phyloP scores from a whole-genome alignment of 2,113 vertebrate genomes.

The Rhipidura dahli region DNA sequence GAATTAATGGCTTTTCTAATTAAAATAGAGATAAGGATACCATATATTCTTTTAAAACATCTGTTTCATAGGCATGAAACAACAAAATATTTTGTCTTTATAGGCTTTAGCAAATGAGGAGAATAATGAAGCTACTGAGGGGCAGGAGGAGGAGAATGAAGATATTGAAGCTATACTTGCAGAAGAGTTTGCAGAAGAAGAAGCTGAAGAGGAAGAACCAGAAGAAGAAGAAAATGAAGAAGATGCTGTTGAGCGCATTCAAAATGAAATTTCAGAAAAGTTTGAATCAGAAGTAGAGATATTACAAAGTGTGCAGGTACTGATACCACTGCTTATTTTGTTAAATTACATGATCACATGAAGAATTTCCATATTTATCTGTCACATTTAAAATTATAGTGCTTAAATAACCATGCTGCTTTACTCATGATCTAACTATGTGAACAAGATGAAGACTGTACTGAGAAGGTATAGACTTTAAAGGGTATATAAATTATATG shows the following conservation, averaged over 20 bases:
- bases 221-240: constrained; percentile 79
- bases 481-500: neutral
- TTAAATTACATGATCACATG: neutral
- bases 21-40: neutral
- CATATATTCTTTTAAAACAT: neutral
- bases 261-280: constrained; percentile 79
- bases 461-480: neutral
- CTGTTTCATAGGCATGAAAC: neutral
- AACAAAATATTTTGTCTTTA: constrained; percentile 25
- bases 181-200: constrained; percentile 82
- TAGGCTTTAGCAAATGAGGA: constrained; percentile 16
- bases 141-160: constrained; percentile 65
- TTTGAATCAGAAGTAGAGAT: constrained; percentile 75
- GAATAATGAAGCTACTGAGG: constrained; percentile 45
- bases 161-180: constrained; percentile 78
- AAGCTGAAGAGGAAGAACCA: constrained; percentile 60
- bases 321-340: neutral
- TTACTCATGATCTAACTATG: neutral
- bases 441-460: neutral
- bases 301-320: constrained; percentile 76
- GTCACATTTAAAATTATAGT: neutral
- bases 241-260: constrained; percentile 76
- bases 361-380: neutral
- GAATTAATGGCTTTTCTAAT: neutral
- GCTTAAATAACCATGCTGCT: neutral